phyloP scores from a whole-genome alignment of 2,888 invertebrate genomes.

The Dicycla oo region DNA sequence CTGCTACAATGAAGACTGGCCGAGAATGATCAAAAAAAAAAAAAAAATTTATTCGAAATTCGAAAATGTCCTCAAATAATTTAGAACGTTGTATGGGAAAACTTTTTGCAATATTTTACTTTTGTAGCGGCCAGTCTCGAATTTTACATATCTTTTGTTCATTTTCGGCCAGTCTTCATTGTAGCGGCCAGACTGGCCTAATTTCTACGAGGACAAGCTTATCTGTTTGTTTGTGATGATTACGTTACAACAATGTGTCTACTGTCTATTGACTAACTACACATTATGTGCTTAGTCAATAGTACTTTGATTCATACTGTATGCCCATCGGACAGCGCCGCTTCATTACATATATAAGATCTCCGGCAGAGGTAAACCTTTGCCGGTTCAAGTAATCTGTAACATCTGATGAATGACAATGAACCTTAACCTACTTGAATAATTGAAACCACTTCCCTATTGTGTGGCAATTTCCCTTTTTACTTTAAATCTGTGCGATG shows the following conservation, averaged over 20 bases:
- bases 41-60: too few species aligned
- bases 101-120: too few species aligned
- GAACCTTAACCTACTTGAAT: neutral
- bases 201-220: neutral
- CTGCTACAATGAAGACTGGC: too few species aligned
- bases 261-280: neutral
- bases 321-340: neutral
- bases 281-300: neutral
- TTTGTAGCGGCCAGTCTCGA: too few species aligned
- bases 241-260: neutral
- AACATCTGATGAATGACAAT: conserved; percentile 7
- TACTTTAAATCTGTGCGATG: conserved; percentile 10
- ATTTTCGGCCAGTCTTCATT: too few species aligned
- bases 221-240: conserved; percentile 9
- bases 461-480: conserved; percentile 25
- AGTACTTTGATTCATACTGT: neutral
- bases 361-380: neutral
- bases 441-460: conserved; percentile 9
- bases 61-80: too few species aligned
- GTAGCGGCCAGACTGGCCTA: too few species aligned
- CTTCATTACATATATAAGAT: conserved; percentile 10
- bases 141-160: too few species aligned
- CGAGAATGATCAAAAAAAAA: too few species aligned
- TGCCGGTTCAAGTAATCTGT: conserved; percentile 4
- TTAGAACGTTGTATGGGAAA: too few species aligned